Base-by-base conservation (phyloP, 2,888 invertebrate genomes). In the Cryptophagus acutangulus region DNA sequence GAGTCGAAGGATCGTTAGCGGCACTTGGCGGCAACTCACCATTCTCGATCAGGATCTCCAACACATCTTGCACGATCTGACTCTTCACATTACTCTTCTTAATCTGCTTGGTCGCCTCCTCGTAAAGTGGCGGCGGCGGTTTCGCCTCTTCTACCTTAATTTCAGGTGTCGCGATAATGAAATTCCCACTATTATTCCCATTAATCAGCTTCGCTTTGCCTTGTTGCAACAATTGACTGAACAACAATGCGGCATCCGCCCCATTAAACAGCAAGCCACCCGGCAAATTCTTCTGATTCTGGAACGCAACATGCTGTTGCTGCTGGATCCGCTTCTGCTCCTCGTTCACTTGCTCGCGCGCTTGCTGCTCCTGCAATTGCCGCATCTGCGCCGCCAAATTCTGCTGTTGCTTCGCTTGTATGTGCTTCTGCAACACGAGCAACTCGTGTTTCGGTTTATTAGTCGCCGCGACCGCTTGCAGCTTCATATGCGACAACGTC, bases 31-130 rank as follows among this genome's bases (percentile, higher is more conserved):
- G 90, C 41, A 94, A 69, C 62, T 94, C 94, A 8, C 94, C 94
- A 65, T 90, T 91, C 62, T 92, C 87, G 30, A 94, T 92, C 9
- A 95, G 77, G 52, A 95, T 92, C 64, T 95, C 93, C 38, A 95
- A 72, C 1, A 95, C 92, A 67, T 95, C 94, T 62, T 91, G 90
- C 59, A 92, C 86, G 38, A 84, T 84, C 65, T 89, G 86, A 59
- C 87, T 87, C 63, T 84, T 81, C 17, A 76, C 63, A 62, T 59
- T 63, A 40, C 55, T 67, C 47, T 69, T 68, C 41, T 66, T 66
- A 34, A 43, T 82, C 79, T 67, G 85, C 76, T 61, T 84, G 75
- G 83, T 84, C 63, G 85, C 85, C 53, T 83, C 82, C 59, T 86
- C 85, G 40, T 81, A 76, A 9, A 84, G 84, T 6, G 78, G 78